These are phyloP conservation scores for Ursus arctos DNA, from an alignment of 2,113 vertebrate genomes.

Conservation along the genomic window DNA sequence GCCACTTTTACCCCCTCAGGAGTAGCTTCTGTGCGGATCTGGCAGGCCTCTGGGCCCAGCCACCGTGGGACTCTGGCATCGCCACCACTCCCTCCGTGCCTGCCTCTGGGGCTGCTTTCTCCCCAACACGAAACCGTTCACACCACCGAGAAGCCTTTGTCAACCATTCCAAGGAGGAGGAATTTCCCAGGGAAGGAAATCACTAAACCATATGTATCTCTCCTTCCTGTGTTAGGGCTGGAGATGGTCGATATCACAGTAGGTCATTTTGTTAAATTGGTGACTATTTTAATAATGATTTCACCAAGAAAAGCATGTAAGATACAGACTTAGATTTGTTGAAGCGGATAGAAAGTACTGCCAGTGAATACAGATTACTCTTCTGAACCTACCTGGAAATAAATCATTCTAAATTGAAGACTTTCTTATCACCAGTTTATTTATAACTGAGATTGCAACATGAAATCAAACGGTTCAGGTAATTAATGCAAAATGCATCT, in stretches of 20 bases:
- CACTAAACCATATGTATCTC: background rate
- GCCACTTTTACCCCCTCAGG: rapidly evolving
- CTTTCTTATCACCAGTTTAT: background rate
- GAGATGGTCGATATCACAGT: background rate
- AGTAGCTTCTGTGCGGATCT: background rate
- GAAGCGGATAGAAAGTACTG: background rate
- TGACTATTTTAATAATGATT: background rate
- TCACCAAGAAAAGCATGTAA: background rate
- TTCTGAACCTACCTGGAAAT: background rate
- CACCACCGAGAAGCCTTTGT: background rate
- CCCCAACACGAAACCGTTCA: background rate
- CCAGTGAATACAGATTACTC: background rate
- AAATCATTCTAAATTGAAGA: background rate
- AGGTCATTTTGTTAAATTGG: background rate
- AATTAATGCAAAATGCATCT: background rate
- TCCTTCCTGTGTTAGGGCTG: background rate
- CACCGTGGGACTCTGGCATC: background rate
- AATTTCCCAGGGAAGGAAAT: background rate
- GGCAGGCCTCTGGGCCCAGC: rapidly evolving
- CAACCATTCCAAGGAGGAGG: background rate
- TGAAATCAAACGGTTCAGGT: background rate
- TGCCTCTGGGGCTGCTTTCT: background rate
- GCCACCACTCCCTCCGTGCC: rapidly evolving
- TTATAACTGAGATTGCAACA: background rate
- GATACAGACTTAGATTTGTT: background rate